A percentile compares a stretch with the other conserved stretches of the same genome.
Evolutionary conservation across 23 tunicate species (phyloP).

Genomic region (Trididemnum nubilum): DNA sequence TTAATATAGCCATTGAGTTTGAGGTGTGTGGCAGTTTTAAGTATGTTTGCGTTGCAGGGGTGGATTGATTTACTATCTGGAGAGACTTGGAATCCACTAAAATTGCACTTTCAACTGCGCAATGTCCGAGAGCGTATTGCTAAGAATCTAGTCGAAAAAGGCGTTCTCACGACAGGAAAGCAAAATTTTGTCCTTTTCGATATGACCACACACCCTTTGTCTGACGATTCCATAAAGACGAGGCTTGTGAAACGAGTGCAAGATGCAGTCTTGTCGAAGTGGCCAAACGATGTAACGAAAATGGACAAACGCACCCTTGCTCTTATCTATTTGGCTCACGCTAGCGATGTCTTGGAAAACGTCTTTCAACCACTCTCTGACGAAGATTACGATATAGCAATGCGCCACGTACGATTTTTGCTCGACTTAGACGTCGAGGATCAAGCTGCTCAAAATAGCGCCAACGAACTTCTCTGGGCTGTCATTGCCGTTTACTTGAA

Average conservation of each 20-base stretch:
- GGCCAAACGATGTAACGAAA: constrained; percentile 97
- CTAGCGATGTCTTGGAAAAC: constrained; percentile 98
- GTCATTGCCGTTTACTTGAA: constrained; percentile 88
- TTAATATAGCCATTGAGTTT: too few relatives aligned
- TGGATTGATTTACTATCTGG: constrained; percentile 99
- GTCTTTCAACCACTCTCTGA: constrained; percentile 96
- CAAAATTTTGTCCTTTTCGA: constrained; percentile 98
- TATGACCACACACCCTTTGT: constrained; percentile 98
- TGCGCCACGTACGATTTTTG: constrained; percentile 89
- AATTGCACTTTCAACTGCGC: constrained; percentile 91
- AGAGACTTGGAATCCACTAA: constrained; percentile 99
- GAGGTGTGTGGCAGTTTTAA: too few relatives aligned
- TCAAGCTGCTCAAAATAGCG: constrained; percentile 52
- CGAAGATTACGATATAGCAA: constrained; percentile 99
- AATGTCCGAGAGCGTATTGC: constrained; percentile 97
- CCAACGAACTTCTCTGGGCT: constrained; percentile 96
- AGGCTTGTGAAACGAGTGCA: constrained; percentile 88
- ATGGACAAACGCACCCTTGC: constrained; percentile 96
- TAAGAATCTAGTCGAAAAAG: constrained; percentile 97
- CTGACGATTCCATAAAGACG: constrained; percentile 68
- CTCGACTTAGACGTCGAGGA: constrained; percentile 96
- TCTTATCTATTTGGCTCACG: constrained; percentile 94
- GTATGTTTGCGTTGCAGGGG: too few relatives aligned
- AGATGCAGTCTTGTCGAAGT: constrained; percentile 96
- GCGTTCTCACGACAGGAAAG: constrained; percentile 94